Evolutionary conservation across 1,140 invertebrate genomes (phyloP), one percentile per base, ranked within the genome.

Genomic region (Leptopilina clavipes): DNA sequence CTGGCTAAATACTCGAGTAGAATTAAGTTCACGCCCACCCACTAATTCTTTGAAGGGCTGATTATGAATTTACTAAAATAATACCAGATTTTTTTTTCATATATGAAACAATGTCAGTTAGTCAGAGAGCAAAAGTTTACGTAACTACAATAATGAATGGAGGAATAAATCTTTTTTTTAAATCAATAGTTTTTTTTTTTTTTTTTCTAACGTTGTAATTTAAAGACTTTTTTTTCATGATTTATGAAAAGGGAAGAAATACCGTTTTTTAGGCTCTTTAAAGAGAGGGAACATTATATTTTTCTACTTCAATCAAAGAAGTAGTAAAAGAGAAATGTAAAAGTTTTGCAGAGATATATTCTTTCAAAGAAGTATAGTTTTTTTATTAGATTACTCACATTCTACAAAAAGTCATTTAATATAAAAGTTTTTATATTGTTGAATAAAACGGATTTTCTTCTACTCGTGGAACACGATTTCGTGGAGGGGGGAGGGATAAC

Each of bases 1-100:
- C 81, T 81, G 75, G 78, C 79, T 83, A 84, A 86, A 86, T 86
- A 83, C 85, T 85, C 83, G 72, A 83, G 76, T 81, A 76, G 83
- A 88, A 88, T 88, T 86, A 85, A 87, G 77, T 79, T 71, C 43
- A 80, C 82, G 84, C 84, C 83, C 84, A 87, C 84, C 82, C 84
- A 83, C 80, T 74, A 70, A 43, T 74, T 18, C 56, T 37, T 71
- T 59, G 76, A 75, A 82, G 80, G 82, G 80, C 74, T 65, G 70
- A 31, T 77, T 77, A 78, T 74, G 84, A 83, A 85, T 81, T 85
- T 80, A 82, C 80, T 84, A 79, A 88, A 88, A 89, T 88, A 87
- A 86, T 86, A 84, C 73, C 72, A 75, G 83, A 71, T 73, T 77
- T 70, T 25, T 14, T 78, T 70, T 59, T 52, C 76, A n/a, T 19